A percentile compares a stretch with the other conserved stretches of the same genome.
Evolutionary conservation across 2,888 invertebrate genomes (phyloP).

Genomic region (Amiota mariae): DNA sequence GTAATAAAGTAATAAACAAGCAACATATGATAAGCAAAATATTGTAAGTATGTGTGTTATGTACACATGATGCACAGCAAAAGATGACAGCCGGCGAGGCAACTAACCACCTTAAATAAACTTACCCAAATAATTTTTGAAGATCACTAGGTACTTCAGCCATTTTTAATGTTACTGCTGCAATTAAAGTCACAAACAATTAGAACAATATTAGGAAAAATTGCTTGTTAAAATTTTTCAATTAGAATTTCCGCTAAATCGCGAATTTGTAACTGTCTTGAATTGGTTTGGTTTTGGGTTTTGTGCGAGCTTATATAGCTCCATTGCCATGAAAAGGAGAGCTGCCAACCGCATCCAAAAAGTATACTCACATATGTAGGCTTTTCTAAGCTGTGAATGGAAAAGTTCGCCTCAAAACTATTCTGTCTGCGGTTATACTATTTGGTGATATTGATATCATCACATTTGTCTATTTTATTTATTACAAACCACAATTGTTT

Average conservation of each 20-base stretch:
- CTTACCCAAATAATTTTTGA: slow-evolving; percentile 62
- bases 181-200: background rate
- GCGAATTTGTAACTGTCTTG: background rate
- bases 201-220: background rate
- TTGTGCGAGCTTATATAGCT: background rate
- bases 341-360: background rate
- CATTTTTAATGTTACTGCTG: slow-evolving; percentile 47
- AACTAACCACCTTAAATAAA: background rate
- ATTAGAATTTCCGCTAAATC: background rate
- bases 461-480: too few species aligned
- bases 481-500: too few species aligned
- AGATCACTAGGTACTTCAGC: slow-evolving; percentile 59
- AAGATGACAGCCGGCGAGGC: background rate
- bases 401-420: too few species aligned
- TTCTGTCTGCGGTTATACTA: too few species aligned
- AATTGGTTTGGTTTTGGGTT: too few species aligned
- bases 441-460: too few species aligned
- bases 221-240: background rate
- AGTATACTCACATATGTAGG: background rate
- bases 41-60: background rate
- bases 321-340: background rate
- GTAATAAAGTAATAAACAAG: slow-evolving; percentile 32
- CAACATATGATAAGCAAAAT: slow-evolving; percentile 24
- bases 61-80: background rate
- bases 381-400: too few species aligned